Percentiles rank a stretch among this genome's conserved stretches.
Evolutionary conservation across 2,888 invertebrate species (phyloP).

Genomic region (Ceriagrion tenellum): DNA sequence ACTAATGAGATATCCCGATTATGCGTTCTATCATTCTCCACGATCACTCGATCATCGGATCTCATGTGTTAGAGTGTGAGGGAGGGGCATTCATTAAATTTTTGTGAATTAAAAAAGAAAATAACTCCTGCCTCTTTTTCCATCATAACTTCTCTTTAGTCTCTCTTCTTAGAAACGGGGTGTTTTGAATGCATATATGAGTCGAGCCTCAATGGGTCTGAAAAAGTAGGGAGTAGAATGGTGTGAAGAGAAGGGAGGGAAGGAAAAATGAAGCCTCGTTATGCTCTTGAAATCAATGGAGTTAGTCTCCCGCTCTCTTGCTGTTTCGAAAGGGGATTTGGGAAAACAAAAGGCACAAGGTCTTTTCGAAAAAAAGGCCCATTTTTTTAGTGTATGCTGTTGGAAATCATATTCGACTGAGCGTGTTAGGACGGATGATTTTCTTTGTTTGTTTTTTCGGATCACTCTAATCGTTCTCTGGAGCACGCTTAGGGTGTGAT

Average conservation of each 20-base stretch:
- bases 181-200: background rate
- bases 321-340: background rate
- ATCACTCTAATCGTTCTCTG: background rate
- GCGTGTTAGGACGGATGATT: background rate
- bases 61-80: background rate
- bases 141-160: too few relatives aligned
- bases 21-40: conserved; percentile 17
- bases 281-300: conserved; percentile 2
- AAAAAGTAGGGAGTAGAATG: background rate
- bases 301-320: background rate
- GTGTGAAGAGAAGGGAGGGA: background rate
- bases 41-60: background rate
- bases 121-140: background rate
- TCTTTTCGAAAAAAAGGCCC: background rate
- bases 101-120: background rate
- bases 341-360: background rate
- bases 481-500: background rate
- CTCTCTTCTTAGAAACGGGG: background rate
- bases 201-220: background rate
- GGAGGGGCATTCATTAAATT: background rate
- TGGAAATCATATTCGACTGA: background rate
- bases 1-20: conserved; percentile 48
- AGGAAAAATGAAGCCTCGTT: background rate
- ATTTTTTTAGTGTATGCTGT: background rate
- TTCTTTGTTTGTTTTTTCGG: background rate